Conservation (phyloP, 2,888 invertebrate genomes). For the Cephus pulcher region DNA sequence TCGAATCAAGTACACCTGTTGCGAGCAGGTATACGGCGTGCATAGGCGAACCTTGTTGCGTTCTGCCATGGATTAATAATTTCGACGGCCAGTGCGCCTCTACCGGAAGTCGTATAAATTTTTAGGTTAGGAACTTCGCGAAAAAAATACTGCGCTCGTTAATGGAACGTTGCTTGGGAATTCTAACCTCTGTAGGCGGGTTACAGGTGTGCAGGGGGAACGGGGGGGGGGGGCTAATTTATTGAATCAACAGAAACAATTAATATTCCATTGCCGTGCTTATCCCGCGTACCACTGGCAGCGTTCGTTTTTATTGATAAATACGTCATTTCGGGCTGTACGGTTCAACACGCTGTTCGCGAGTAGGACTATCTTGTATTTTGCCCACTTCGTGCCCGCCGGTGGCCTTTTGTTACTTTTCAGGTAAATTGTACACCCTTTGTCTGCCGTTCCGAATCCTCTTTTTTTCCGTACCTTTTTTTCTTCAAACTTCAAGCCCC, state of each 20-base stretch:
- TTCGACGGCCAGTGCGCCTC: not conserved
- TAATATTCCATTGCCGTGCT: not conserved
- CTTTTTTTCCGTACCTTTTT: not conserved
- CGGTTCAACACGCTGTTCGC: not conserved
- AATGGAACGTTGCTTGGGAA: not conserved
- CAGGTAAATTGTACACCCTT: not conserved
- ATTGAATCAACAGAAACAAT: not conserved
- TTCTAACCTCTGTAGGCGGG: not conserved
- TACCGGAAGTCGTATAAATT: not conserved
- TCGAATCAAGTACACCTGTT: conserved; percentile 45
- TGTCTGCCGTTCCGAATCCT: not conserved
- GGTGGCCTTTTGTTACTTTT: not conserved
- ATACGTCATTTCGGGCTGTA: not conserved
- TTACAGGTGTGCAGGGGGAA: not conserved
- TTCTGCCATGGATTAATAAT: not conserved
- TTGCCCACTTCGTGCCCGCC: not conserved
- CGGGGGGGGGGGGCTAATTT: not conserved
- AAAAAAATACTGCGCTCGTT: not conserved
- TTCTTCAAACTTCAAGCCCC: not conserved
- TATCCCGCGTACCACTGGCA: not conserved
- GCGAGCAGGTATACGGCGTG: conserved; percentile 22
- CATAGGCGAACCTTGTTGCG: not conserved
- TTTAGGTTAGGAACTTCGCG: not conserved
- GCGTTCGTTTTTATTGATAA: not conserved
- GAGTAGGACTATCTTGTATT: not conserved